Evolutionary conservation across 1,140 invertebrate species (phyloP), one percentile per base, ranked within the genome.

Genomic region (Drosophila sucinea): DNA sequence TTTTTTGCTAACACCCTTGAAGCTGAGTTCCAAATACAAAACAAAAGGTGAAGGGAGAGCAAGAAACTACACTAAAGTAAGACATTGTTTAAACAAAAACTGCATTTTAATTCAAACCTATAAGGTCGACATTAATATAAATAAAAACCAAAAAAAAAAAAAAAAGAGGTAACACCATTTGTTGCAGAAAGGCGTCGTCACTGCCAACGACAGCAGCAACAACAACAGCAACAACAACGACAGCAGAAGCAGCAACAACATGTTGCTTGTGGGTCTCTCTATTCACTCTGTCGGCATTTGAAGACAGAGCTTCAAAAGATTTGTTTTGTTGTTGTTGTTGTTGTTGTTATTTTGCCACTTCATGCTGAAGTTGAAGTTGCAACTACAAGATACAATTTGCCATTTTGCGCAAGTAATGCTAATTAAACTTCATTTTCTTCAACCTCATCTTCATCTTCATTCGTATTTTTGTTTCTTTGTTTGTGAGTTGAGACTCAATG

Each of bases 371-470:
- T 51, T 62, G 55, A 51, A 51, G 51, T 64, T 47, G 32, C 64
- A 68, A 72, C 73, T 69, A 62, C 73, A 78, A 79, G 56, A 66
- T 73, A 68, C 87, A 91, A 90, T 90, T 90, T 90, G 77, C 83
- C 84, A 90, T 91, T 85, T 84, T 87, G 79, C 82, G 80, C 87
- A 81, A 89, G 82, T 90, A 90, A 90, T 74, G 83, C 83, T 90
- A 90, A 87, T 87, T 89, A 90, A 85, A 84, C 78, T 91, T 89
- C 72, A 89, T 90, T 86, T 74, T 91, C 77, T 71, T 81, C 77
- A 76, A 82, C 78, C 79, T 79, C 75, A 90, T 77, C 90, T 87
- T 79, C 79, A 75, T 71, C 69, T 67, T 67, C 55, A 51, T 69
- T 65, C 62, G 35, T 70, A 40, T 64, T 60, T 80, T 57, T 76